phyloP scores from a whole-genome alignment of 2,113 vertebrate genomes.

The Sialia sialis region DNA sequence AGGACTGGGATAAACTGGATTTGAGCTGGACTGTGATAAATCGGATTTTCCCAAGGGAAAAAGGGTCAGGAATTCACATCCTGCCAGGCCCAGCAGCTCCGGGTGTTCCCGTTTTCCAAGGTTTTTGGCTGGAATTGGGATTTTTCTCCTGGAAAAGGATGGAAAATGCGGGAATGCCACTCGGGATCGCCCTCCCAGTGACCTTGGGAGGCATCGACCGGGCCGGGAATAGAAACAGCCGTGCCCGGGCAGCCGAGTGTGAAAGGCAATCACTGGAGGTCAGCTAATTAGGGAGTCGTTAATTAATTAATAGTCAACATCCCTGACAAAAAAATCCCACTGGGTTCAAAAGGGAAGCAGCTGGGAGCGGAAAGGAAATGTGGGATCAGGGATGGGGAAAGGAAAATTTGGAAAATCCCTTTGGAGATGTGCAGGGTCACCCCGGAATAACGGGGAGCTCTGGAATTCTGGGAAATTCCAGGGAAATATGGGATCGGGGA shows the following conservation, averaged over 20 bases:
- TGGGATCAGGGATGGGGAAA: not conserved
- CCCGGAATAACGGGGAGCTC: rapidly evolving
- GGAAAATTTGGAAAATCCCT: not conserved
- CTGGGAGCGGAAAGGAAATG: not conserved
- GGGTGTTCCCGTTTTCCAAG: rapidly evolving
- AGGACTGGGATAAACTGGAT: not conserved
- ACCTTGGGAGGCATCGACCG: slow-evolving; percentile 64
- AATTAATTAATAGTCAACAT: not conserved
- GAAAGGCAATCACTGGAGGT: slow-evolving; percentile 62
- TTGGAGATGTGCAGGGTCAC: not conserved
- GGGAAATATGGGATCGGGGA: not conserved
- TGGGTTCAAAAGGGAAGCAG: not conserved
- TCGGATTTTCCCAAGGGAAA: not conserved
- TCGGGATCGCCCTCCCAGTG: slow-evolving; percentile 4
- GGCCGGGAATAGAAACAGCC: slow-evolving; percentile 8
- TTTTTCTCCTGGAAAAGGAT: not conserved
- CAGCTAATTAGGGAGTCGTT: slow-evolving; percentile 22
- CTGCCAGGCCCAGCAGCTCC: not conserved
- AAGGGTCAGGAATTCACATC: not conserved
- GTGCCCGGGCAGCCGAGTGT: slow-evolving; percentile 33
- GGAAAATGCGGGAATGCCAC: not conserved
- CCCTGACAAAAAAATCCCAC: not conserved
- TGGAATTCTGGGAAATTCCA: not conserved
- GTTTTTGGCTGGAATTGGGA: not conserved
- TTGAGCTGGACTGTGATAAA: not conserved